Evolutionary conservation across 2,888 invertebrate genomes (phyloP).

Genomic region (Homarus gammarus): DNA sequence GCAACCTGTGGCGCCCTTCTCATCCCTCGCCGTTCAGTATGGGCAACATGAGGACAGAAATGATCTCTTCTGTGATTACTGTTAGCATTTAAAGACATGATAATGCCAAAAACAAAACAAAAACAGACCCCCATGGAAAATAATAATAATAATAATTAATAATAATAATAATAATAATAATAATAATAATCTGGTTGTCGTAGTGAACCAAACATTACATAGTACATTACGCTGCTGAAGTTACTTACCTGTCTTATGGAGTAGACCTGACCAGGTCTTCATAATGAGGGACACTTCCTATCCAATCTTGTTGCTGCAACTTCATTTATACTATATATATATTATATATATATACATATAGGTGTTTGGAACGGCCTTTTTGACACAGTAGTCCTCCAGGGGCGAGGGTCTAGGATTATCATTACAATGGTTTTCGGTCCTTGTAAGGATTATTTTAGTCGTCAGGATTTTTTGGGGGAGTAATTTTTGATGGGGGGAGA

Average conservation of each 20-base stretch:
- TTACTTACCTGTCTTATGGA: background rate
- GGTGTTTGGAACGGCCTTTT: slow-evolving; percentile 22
- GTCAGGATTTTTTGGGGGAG: background rate
- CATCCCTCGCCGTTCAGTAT: slow-evolving; percentile 31
- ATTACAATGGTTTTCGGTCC: background rate
- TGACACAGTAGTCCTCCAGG: background rate
- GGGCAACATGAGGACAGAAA: slow-evolving; percentile 27
- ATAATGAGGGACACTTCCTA: slow-evolving; percentile 53
- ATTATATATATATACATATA: slow-evolving; percentile 16
- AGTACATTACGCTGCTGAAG: background rate
- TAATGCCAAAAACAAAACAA: background rate
- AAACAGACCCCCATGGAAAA: slow-evolving; percentile 21
- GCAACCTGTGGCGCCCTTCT: slow-evolving; percentile 37
- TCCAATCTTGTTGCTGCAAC: slow-evolving; percentile 70
- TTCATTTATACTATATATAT: slow-evolving; percentile 14
- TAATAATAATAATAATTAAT: too few relatives aligned
- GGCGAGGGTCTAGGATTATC: background rate
- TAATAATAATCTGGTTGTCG: slow-evolving; percentile 10
- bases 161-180: slow-evolving; percentile 8
- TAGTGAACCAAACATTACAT: background rate
- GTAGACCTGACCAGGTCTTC: background rate
- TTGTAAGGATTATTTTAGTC: background rate
- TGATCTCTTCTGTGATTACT: slow-evolving; percentile 45
- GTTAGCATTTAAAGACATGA: slow-evolving; percentile 42
- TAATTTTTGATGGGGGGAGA: background rate